Conservation (phyloP, 2,113 vertebrate species). For the Oplegnathus fasciatus region DNA sequence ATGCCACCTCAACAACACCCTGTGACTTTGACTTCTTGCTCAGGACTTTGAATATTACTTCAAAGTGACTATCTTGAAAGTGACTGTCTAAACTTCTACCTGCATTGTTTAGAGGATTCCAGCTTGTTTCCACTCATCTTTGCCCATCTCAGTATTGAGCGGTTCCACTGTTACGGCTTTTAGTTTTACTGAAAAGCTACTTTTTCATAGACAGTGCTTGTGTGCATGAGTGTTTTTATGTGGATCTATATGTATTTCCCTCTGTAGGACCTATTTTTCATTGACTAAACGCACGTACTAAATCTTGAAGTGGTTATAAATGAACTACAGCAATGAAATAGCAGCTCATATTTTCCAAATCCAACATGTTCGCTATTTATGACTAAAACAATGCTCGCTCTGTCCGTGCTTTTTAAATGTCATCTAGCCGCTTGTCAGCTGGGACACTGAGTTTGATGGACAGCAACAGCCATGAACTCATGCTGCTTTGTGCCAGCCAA, state of each 20-base stretch:
- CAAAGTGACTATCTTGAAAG: slow-evolving; percentile 51
- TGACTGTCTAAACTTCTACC: slow-evolving; percentile 40
- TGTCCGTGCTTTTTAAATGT: slow-evolving; percentile 65
- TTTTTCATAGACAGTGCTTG: neutral
- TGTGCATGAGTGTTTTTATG: neutral
- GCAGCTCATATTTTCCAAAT: slow-evolving; percentile 71
- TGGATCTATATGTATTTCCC: neutral
- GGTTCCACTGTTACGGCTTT: neutral
- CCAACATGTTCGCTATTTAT: slow-evolving; percentile 52
- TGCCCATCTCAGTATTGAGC: neutral
- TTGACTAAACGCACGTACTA: slow-evolving; percentile 52
- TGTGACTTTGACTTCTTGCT: slow-evolving; percentile 64
- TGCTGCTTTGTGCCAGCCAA: slow-evolving; percentile 42
- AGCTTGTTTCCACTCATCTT: neutral
- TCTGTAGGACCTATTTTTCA: slow-evolving; percentile 5
- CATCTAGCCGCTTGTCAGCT: slow-evolving; percentile 48
- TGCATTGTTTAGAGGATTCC: slow-evolving; percentile 25
- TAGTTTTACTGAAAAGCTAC: slow-evolving; percentile 14
- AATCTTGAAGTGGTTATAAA: slow-evolving; percentile 55
- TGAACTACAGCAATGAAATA: slow-evolving; percentile 50
- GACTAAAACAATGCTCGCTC: slow-evolving; percentile 68
- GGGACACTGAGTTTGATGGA: slow-evolving; percentile 64
- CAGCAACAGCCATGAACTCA: slow-evolving; percentile 65
- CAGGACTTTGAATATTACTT: slow-evolving; percentile 63
- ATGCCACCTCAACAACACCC: slow-evolving; percentile 43